Evolutionary conservation across 1,140 invertebrate species (phyloP), one percentile per base, ranked within the genome.

Genomic region (Scylla paramamosain): DNA sequence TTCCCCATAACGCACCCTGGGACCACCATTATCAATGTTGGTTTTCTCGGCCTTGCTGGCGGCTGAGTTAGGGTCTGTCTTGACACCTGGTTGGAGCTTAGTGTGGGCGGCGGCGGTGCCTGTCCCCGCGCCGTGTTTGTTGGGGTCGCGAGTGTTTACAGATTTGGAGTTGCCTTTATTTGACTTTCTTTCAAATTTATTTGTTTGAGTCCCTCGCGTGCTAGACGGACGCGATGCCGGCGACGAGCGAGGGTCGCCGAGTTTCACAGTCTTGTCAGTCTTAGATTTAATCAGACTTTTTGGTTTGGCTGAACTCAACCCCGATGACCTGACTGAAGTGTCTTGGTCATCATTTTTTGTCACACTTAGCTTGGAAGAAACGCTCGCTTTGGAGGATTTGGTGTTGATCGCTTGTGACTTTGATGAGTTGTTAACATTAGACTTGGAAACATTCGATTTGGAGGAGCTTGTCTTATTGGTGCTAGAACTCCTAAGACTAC

Each of bases 1-100:
- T 46, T 88, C 87, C 46, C 92, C 84, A 29, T 93, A 39, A 28
- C 92, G 84, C 10, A 87, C 48, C 16, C 67, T 67, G 31, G 92
- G 82, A 28, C 82, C n/a, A 0, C 25, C 10, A 28, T n/a, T 25
- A 7, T 77, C 67, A 16, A 77, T 8, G 67, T n/a, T 8, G 16
- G 4, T 77, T 20, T 77, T n/a, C 20, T 7, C 10, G 6, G n/a
- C 67, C 67, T 77, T n/a, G 10, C 12, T 20, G 52, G 2, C 16
- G 52, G 12, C 0, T 12, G 12, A 59, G 52, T 12, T n/a, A 20
- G 67, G 67, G 25, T n/a, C n/a, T n/a, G 67, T 7, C 67, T 25
- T 77, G 67, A 20, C 67, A n/a, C 67, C 67, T 77, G 25, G 67
- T 1, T 77, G 8, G 67, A 20, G 52, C 12, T 14, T 20, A 59